Percentiles rank a stretch among this genome's conserved stretches.
phyloP scores from a whole-genome alignment of 2,888 invertebrate genomes.

The Autographa gamma region DNA sequence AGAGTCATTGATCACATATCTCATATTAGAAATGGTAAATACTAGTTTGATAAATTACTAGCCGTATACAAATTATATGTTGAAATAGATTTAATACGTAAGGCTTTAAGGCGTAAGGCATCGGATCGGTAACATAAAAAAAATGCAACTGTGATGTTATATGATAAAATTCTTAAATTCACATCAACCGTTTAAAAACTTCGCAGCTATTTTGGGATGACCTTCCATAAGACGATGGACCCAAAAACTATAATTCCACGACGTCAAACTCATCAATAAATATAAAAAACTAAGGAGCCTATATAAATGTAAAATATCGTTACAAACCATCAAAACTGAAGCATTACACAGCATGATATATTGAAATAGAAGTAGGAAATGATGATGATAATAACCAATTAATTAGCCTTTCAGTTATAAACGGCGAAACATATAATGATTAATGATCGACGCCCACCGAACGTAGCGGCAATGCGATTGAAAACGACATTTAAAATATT shows the following conservation, averaged over 20 bases:
- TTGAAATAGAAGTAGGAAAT: conserved; percentile 41
- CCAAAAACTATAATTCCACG: too few relatives aligned
- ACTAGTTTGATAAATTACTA: background rate
- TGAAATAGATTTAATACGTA: too few relatives aligned
- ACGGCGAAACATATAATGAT: conserved; percentile 41
- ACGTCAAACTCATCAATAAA: background rate
- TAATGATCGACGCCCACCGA: conserved; percentile 32
- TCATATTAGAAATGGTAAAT: background rate
- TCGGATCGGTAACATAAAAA: too few relatives aligned
- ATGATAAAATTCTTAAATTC: too few relatives aligned
- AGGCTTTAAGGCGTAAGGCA: too few relatives aligned
- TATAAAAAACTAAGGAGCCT: background rate
- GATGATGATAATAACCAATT: conserved; percentile 31
- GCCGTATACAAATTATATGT: too few relatives aligned
- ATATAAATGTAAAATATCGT: background rate
- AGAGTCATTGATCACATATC: conserved; percentile 1
- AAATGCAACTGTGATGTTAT: too few relatives aligned
- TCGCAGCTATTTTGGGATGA: too few relatives aligned
- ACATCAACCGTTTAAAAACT: too few relatives aligned
- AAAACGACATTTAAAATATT: conserved; percentile 14
- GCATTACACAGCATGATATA: conserved; percentile 6
- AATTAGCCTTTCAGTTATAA: conserved; percentile 30
- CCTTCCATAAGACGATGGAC: too few relatives aligned
- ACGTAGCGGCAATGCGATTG: conserved; percentile 22
- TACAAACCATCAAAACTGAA: conserved; percentile 24